Conservation (phyloP, 1,140 invertebrate genomes). For the Limonius californicus region DNA sequence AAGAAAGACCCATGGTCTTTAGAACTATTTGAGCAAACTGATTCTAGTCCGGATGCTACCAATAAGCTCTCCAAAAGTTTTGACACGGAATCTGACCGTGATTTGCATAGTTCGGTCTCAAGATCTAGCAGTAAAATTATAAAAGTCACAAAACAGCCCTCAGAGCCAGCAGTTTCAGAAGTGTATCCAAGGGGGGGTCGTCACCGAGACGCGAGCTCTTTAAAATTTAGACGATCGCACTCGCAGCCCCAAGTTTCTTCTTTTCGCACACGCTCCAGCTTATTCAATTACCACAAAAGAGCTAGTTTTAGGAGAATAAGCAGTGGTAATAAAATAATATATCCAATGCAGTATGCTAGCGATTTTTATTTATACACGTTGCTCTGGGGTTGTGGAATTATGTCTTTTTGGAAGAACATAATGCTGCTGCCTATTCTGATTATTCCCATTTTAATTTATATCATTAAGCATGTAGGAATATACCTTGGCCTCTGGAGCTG, state of each 20-base stretch:
- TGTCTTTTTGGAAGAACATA: constrained; percentile 67
- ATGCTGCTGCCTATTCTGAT: constrained; percentile 66
- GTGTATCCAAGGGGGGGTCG: background rate
- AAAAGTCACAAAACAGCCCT: background rate
- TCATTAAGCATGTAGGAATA: constrained; percentile 55
- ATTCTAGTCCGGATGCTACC: no score
- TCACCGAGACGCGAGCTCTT: background rate
- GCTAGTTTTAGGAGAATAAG: background rate
- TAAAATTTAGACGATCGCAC: constrained; percentile 36
- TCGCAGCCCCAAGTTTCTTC: constrained; percentile 35
- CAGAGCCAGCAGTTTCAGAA: background rate
- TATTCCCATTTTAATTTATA: constrained; percentile 62
- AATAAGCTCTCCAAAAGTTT: no score
- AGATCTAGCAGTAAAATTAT: no score
- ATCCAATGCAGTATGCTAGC: constrained; percentile 34
- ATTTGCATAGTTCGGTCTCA: no score
- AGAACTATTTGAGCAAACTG: constrained; percentile 36
- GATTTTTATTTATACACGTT: constrained; percentile 61
- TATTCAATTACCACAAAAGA: background rate
- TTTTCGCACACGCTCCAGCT: background rate
- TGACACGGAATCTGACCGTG: no score
- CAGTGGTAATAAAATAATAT: background rate
- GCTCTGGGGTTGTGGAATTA: constrained; percentile 63
- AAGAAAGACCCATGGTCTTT: constrained; percentile 32
- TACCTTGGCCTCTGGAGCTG: constrained; percentile 51